Evolutionary conservation across 2,113 vertebrate species (phyloP).

Genomic region (Acrocephalus kingi): DNA sequence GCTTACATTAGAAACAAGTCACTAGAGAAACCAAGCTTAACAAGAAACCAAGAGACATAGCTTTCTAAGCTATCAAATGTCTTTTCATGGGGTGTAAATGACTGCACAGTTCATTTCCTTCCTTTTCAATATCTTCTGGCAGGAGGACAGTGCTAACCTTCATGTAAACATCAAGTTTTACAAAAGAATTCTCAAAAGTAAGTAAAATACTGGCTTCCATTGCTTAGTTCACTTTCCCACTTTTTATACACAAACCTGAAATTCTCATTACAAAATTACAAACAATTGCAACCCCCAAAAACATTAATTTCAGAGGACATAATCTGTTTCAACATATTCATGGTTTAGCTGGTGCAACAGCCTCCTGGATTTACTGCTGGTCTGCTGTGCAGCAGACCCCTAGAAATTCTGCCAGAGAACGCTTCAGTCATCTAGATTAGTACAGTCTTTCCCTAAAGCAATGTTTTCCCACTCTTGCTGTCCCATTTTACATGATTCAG

Average conservation of each 20-base stretch:
- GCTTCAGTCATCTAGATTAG: background rate
- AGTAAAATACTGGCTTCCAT: background rate
- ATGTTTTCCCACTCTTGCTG: background rate
- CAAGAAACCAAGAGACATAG: background rate
- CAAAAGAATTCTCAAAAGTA: background rate
- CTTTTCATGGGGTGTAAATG: slow-evolving; percentile 38
- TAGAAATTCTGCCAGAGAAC: background rate
- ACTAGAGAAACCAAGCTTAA: background rate
- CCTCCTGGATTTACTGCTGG: background rate
- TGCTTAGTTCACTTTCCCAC: background rate
- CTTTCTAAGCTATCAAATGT: slow-evolving; percentile 15
- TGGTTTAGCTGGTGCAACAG: background rate
- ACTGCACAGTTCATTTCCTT: slow-evolving; percentile 18
- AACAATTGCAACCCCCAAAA: background rate
- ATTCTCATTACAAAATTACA: background rate
- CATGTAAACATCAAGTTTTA: slow-evolving; percentile 11
- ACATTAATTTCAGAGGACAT: background rate
- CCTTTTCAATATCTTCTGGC: slow-evolving; percentile 36
- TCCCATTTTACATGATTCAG: background rate
- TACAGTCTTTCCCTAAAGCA: background rate
- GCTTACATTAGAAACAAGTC: slow-evolving; percentile 29
- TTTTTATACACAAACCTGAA: slow-evolving; percentile 15
- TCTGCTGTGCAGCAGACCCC: background rate
- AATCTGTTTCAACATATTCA: background rate
- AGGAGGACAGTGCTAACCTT: background rate